Base-by-base conservation (phyloP, 2,888 invertebrate species). In the Lasioglossum morio region DNA sequence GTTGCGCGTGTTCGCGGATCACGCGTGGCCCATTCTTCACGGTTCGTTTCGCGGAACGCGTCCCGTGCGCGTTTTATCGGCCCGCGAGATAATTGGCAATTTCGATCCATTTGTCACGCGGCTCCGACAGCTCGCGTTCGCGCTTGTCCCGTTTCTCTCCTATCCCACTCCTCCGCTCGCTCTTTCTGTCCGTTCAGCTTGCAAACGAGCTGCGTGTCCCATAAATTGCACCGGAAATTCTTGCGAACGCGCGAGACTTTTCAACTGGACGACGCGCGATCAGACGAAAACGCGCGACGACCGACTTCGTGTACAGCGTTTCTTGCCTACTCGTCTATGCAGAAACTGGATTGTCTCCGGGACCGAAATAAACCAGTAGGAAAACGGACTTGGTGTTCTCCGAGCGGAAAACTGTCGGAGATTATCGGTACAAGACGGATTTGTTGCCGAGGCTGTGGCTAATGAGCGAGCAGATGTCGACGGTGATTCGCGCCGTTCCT, bases 21-120 rank as follows among this genome's bases (percentile, higher is more conserved):
- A 69, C 69, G 37, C 69, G 69, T 19, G 46, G 46, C 43, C 63
- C 53, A 30, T 40, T 43, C 37, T 77, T 79, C 75, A 72, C 84
- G 84, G 76, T 77, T 57, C 57, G 60, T 79, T 82, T 75, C 53
- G 46, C 37, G 14, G 57, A 40, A 23, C 72, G 60, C 40, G 23
- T 19, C 37, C 23, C 69, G 34, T 40, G 23, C 72, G 37, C 57
- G 77, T 84, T 66, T 77, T 84, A 75, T 84, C 82, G 73, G 30
- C 1, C 53, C n/a, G 12, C 72, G 76, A 27, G 81, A 57, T 86
- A 86, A 86, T 86, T 85, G 86, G 66, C 78, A 75, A 85, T 81
- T 86, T 81, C 77, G 75, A 81, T 84, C 79, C 78, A 86, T 85
- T 85, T 85, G 86, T 85, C 86, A 66, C 66, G 34, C 43, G 27